These are phyloP conservation scores for Cryptomyrus ogoouensis DNA, from an alignment of 2,113 vertebrate genomes.

Conservation along the genomic window DNA sequence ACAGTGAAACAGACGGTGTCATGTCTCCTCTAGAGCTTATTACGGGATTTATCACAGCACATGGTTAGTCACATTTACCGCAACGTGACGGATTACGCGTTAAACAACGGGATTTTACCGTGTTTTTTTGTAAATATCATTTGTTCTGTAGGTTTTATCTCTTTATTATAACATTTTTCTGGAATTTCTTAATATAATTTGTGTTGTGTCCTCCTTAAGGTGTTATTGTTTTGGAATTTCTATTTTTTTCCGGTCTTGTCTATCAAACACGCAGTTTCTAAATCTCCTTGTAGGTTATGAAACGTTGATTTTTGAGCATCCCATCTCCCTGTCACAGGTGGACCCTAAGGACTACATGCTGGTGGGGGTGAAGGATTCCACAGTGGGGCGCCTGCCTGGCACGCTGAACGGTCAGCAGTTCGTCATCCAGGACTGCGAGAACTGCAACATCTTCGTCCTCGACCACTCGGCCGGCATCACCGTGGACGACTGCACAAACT, in stretches of 20 bases:
- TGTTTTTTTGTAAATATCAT: neutral
- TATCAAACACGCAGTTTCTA: neutral
- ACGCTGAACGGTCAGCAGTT: constrained; percentile 89
- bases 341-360: constrained; percentile 91
- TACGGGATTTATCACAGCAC: constrained; percentile 47
- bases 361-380: constrained; percentile 75
- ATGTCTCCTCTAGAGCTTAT: constrained; percentile 40
- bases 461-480: constrained; percentile 88
- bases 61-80: constrained; percentile 10
- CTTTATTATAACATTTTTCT: neutral
- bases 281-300: neutral
- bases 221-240: neutral
- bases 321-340: constrained; percentile 54
- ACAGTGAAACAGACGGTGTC: neutral
- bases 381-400: constrained; percentile 78
- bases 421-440: constrained; percentile 90
- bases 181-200: neutral
- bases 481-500: constrained; percentile 87
- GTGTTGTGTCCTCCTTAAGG: neutral
- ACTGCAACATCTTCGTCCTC: constrained; percentile 86
- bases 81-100: neutral
- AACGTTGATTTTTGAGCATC: neutral
- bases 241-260: neutral
- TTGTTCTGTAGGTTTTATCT: neutral
- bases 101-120: neutral